Evolutionary conservation across 2,888 invertebrate genomes (phyloP).

Genomic region (Euplexia lucipara): DNA sequence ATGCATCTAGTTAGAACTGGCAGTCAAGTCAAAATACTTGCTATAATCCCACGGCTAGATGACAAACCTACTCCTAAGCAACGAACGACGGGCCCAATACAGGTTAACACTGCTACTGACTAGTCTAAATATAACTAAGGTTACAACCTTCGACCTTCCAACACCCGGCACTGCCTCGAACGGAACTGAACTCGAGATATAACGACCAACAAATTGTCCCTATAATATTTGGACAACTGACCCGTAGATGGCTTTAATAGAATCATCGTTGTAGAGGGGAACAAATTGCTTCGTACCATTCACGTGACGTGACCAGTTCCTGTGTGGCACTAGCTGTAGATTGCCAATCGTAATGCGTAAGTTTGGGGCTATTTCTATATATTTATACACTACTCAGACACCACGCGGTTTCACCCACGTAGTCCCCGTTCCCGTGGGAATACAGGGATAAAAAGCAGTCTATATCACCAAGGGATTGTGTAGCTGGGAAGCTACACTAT

Average conservation of each 20-base stretch:
- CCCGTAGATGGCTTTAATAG: constrained; percentile 53
- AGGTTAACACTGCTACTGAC: not conserved
- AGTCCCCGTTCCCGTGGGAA: no score
- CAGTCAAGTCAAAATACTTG: no score
- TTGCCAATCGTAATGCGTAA: not conserved
- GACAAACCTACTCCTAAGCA: no score
- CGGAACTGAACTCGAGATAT: constrained; percentile 34
- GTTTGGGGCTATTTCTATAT: no score
- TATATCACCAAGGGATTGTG: no score
- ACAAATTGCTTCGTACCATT: constrained; percentile 36
- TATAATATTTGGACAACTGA: constrained; percentile 51
- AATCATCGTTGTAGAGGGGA: constrained; percentile 28
- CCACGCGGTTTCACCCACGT: no score
- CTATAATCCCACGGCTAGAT: no score
- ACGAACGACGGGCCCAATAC: not conserved
- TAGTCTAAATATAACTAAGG: constrained; percentile 36
- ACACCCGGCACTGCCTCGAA: constrained; percentile 49
- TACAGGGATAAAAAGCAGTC: no score
- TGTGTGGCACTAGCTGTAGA: not conserved
- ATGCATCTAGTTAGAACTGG: no score
- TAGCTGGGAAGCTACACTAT: no score
- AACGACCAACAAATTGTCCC: constrained; percentile 52
- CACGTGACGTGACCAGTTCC: constrained; percentile 3
- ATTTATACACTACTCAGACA: no score
- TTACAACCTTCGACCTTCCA: constrained; percentile 46